Conservation (phyloP, 2,113 vertebrate species). For the Coturnix japonica region DNA sequence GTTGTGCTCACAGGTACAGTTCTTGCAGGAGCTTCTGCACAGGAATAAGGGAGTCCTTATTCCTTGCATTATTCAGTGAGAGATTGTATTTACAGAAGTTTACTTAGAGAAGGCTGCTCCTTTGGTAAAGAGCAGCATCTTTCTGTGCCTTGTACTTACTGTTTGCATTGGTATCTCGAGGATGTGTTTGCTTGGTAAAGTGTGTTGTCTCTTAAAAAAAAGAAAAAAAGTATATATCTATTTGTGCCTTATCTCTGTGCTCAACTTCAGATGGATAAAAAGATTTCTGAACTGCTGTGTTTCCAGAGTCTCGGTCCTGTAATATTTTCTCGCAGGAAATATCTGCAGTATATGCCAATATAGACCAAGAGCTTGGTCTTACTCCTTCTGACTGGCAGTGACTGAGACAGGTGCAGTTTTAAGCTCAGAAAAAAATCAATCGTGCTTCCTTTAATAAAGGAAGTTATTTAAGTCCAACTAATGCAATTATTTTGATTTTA, state of each 20-base stretch:
- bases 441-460: background rate
- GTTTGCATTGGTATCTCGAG: background rate
- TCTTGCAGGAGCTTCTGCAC: background rate
- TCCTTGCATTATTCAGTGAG: background rate
- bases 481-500: background rate
- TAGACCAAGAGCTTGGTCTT: background rate
- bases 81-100: background rate
- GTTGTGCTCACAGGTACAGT: background rate
- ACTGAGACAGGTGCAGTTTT: background rate
- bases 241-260: background rate
- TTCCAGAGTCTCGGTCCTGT: background rate
- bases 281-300: background rate
- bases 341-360: background rate
- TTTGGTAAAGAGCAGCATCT: background rate
- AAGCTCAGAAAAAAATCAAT: background rate
- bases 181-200: background rate
- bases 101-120: background rate
- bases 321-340: conserved; percentile 1
- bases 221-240: too few relatives aligned
- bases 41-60: background rate
- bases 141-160: background rate
- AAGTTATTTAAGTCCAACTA: background rate
- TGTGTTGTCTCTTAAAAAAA: background rate
- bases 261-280: background rate
- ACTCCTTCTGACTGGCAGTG: background rate